phyloP scores from a whole-genome alignment of 2,113 vertebrate species.

The Pteruthius melanotis region DNA sequence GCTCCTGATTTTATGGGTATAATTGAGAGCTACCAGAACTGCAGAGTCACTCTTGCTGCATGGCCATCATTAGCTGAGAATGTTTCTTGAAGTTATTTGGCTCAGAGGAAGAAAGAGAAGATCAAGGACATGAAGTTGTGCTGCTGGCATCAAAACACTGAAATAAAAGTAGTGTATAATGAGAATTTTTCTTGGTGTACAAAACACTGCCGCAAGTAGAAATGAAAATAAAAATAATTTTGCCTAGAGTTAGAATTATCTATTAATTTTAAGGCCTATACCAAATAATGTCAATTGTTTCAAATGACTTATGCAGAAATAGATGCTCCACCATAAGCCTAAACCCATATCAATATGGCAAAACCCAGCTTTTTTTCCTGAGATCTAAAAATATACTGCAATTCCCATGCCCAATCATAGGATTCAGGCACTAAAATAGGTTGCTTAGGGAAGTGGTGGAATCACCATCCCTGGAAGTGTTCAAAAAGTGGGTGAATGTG shows the following conservation, averaged over 20 bases:
- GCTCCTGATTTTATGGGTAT: not conserved
- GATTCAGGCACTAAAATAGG: not conserved
- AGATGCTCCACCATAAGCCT: not conserved
- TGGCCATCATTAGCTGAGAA: not conserved
- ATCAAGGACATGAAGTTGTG: not conserved
- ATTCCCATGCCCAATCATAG: not conserved
- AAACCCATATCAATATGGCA: not conserved
- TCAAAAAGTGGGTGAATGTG: not conserved
- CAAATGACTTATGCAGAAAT: not conserved
- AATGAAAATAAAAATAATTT: not conserved
- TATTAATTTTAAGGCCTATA: not conserved
- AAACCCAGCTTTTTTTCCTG: not conserved
- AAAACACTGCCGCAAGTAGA: accelerated
- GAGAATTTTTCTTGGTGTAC: not conserved
- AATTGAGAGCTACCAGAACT: not conserved
- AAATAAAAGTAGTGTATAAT: not conserved
- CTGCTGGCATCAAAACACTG: not conserved
- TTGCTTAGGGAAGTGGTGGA: not conserved
- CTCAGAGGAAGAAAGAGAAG: not conserved
- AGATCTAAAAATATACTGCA: not conserved
- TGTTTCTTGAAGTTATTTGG: not conserved
- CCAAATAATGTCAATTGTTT: not conserved
- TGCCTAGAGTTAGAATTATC: not conserved
- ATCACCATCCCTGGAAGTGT: not conserved
- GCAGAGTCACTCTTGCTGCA: not conserved